Evolutionary conservation across 2,888 invertebrate species (phyloP), one percentile per base, ranked within the genome.

Genomic region (Lasioglossum malachurum): DNA sequence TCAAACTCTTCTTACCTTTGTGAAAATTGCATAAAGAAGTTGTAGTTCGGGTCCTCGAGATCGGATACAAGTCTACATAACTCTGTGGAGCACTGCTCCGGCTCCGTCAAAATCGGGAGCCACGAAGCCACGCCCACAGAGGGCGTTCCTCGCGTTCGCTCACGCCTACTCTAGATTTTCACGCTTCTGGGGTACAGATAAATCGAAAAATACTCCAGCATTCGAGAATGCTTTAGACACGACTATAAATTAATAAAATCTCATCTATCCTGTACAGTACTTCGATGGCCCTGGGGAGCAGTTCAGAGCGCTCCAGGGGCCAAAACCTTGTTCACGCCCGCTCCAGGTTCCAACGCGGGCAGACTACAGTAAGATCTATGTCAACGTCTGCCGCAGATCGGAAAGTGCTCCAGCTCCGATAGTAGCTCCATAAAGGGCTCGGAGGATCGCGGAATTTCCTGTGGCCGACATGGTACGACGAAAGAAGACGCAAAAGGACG

Each of bases 401-500:
- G 53, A 53, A 53, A 53, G 23, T 53, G 53, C 53, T 53, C 53
- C 53, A 53, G 23, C 53, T 64, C 64, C 64, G 31, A 64, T 16
- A 16, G 16, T 31, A n/a, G 64, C 64, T 64, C 64, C 64, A 31
- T 31, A 64, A 64, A 64, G 64, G 64, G n/a, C 53, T 71, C 38
- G 19, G 27, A 5, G n/a, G 57, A 67, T 84, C 78, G 77, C 87
- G 75, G 87, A 87, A 83, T 87, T 86, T 86, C 76, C 86, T 78
- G 73, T 31, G 78, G 64, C 60, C 71, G 53, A 16, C 19, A 8
- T 31, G 35, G 75, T 69, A 53, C 74, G 80, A 69, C 77, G 79
- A 87, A 82, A 78, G 87, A 79, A 80, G 84, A 77, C 57, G 87
- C 76, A 83, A 86, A 85, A 86, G 82, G 71, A 89, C 80, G 84